Base-by-base conservation (phyloP, 2,888 invertebrate species). In the Hermodice carunculata region DNA sequence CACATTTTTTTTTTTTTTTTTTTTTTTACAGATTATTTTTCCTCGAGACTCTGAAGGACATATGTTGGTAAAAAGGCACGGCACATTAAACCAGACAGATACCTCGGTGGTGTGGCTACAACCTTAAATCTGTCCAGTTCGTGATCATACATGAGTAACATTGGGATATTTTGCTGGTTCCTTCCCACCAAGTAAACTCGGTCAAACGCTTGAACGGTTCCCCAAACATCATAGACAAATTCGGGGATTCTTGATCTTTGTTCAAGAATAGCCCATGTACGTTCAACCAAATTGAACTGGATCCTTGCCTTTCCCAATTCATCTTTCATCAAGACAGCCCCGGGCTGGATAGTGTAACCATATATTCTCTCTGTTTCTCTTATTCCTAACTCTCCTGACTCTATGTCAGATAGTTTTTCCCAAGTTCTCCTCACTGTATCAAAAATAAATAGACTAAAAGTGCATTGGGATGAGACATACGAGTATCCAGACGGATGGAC, bases 221-320 rank as follows among this genome's bases (percentile, higher is more conserved):
- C 65, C 60, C 61, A 65, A 14, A 65, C 48, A 11, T 65, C 65
- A 14, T 24, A 22, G 22, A 65, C 40, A 26, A 61, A 65, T 19
- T 37, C 31, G 17, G 65, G 61, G 6, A 40, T 17, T 3, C 17
- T 17, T 19, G 19, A 31, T 26, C 14, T 11, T 6, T 17, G 19
- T 24, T 61, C 51, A n/a, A 28, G 46, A 5, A 19, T 52, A 3
- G 46, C 19, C 22, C 60, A 65, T 22, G 26, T 19, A 3, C 19
- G 11, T 6, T 28, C 28, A 1, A 19, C 2, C 24, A 65, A 53
- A 40, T 54, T 26, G 31, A 57, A 61, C 5, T 26, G 17, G 6
- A 61, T 19, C 19, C 65, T 17, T 17, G 60, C 40, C 31, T 42
- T 22, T 2, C 65, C 65, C 2, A 65, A 49, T 29, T 53, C 61